A percentile compares a stretch with the other conserved stretches of the same genome.
Conservation (phyloP, 1,140 invertebrate species). For the Lysiphlebus fabarum region DNA sequence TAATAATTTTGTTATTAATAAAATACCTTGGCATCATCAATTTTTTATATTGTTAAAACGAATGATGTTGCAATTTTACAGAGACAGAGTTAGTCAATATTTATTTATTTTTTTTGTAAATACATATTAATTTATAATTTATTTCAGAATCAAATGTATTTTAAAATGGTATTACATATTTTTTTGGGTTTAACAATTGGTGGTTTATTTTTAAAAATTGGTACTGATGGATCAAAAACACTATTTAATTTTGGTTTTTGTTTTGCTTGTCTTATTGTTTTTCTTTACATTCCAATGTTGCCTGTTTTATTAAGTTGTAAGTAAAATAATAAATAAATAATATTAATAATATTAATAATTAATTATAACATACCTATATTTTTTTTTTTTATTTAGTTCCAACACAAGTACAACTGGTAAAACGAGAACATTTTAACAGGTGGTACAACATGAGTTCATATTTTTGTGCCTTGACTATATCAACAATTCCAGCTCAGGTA, state of each 20-base stretch:
- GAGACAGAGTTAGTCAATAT: conserved; percentile 15
- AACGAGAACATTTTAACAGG: conserved; percentile 88
- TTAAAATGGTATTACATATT: conserved; percentile 66
- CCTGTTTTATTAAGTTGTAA: conserved; percentile 75
- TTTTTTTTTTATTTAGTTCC: too few relatives aligned
- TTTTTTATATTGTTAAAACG: conserved; percentile 9
- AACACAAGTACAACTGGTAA: conserved; percentile 67
- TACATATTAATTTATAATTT: conserved; percentile 34
- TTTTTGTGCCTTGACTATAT: conserved; percentile 78
- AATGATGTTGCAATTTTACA: conserved; percentile 21
- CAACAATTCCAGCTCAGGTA: conserved; percentile 70
- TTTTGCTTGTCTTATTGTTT: conserved; percentile 71
- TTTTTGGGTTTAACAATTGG: conserved; percentile 70
- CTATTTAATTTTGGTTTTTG: conserved; percentile 82
- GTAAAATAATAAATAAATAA: conserved; percentile 32
- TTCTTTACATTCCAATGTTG: conserved; percentile 77
- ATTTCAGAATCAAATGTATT: conserved; percentile 67
- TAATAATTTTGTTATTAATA: neutral
- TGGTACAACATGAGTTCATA: conserved; percentile 92
- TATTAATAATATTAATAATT: too few relatives aligned
- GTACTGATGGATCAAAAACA: conserved; percentile 74
- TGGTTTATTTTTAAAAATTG: conserved; percentile 66
- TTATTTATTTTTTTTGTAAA: conserved; percentile 64
- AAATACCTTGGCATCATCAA: conserved; percentile 15
- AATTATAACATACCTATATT: too few relatives aligned